phyloP scores from a whole-genome alignment of 1,140 invertebrate species.

The Antheraea pernyi region DNA sequence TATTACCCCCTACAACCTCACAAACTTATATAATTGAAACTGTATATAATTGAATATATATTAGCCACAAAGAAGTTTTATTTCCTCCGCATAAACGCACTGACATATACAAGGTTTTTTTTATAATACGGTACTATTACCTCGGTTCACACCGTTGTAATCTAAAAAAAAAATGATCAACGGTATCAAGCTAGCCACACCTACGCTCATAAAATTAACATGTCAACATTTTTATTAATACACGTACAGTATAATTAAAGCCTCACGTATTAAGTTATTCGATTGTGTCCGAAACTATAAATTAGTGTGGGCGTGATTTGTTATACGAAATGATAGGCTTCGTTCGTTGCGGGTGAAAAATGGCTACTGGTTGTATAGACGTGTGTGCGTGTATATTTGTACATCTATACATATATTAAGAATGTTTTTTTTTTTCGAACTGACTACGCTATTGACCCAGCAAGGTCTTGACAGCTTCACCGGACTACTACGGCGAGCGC shows the following conservation, averaged over 20 bases:
- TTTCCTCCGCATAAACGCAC: too few relatives aligned
- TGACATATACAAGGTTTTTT: too few relatives aligned
- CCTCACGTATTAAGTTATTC: constrained; percentile 29
- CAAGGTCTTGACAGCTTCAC: too few relatives aligned
- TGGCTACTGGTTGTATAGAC: neutral
- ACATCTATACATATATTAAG: too few relatives aligned
- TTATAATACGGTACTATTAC: neutral
- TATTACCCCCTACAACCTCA: too few relatives aligned
- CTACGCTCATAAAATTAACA: constrained; percentile 35
- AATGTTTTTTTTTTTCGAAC: too few relatives aligned
- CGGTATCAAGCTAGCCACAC: constrained; percentile 15
- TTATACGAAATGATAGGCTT: constrained; percentile 34
- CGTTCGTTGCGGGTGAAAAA: neutral
- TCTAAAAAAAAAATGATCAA: neutral
- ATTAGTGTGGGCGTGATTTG: constrained; percentile 39
- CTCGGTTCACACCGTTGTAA: neutral
- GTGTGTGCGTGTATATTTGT: neutral
- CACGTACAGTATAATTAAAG: constrained; percentile 35
- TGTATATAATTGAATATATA: too few relatives aligned
- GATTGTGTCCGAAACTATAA: constrained; percentile 28
- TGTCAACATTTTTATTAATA: constrained; percentile 44
- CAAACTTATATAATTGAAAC: too few relatives aligned
- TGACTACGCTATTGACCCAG: too few relatives aligned
- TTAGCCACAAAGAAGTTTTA: too few relatives aligned
- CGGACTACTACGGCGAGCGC: too few relatives aligned